Base-by-base conservation (phyloP, 2,888 invertebrate genomes). In the Anthophora plumipes region DNA sequence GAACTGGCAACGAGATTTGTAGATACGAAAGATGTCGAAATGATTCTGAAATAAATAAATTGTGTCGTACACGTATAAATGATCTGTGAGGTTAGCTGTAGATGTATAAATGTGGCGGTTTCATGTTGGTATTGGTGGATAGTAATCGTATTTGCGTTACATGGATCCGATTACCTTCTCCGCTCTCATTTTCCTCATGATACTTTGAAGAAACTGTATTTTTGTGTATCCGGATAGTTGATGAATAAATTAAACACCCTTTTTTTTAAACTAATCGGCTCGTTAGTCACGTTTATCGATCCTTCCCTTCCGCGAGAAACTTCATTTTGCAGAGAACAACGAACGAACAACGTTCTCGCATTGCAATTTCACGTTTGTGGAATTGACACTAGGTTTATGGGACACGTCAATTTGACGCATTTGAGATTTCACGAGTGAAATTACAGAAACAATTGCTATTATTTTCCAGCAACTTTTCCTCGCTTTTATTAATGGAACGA, bases 131-230 rank as follows among this genome's bases (percentile, higher is more conserved):
- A 64, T 75, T 75, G 17, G 3, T 55, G 54, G n/a, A 70, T 37
- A 50, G 20, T 76, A 52, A 69, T 61, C 61, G 46, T 72, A 66
- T 82, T 72, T 77, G 60, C 59, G 12, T 52, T 68, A 37, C 50
- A 43, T 31, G 37, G 17, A 55, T n/a, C 46, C 52, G 3, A 25
- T 12, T 46, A 50, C 48, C 31, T 54, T 60, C n/a, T 12, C 12
- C 5, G 12, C 11, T 9, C 12, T 1, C 11, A 50, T n/a, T 50
- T 31, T 52, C n/a, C 8, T 31, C 31, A 4, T 31, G 31, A 31
- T 31, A 48, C 7, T 17, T 12, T 46, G 9, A 31, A 52, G 0
- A n/a, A 48, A 54, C 55, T 61, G 31, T 1, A 11, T 31, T 37
- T 39, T 17, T 37, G 46, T 61, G 17, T 17, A 22, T n/a, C 22